Evolutionary conservation across 2,888 invertebrate genomes (phyloP), one percentile per base, ranked within the genome.

Genomic region (Leucozona laternaria): DNA sequence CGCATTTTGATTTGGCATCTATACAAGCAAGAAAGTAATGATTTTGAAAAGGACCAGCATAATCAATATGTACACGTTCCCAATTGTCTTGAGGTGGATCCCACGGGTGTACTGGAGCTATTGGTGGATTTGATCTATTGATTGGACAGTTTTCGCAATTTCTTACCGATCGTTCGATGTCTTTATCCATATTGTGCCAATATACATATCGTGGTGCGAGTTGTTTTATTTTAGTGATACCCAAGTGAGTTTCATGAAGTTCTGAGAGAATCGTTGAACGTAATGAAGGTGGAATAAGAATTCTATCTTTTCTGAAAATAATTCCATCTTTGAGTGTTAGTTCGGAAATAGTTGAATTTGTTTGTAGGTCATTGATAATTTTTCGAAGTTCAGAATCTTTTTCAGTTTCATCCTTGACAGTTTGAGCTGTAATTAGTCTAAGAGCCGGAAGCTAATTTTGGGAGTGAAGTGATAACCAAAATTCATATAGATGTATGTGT

Each of bases 141-240:
- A 50, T 4, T 28, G 55, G n/a, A 28, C 55, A 55, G 8, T 55
- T 28, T 55, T 53, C 48, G 66, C 90, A 90, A 3, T 60, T 53
- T 45, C 82, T 87, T n/a, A 89, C 88, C 6, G 80, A 68, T 4
- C 73, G 53, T 77, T 90, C 90, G n/a, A 90, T 90, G n/a, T 90
- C 89, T 4, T 87, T 79, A 73, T 91, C 89, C 17, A 91, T 85
- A 31, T 31, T 7, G 7, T 31, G 31, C 7, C 31, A 31, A 31
- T 31, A 31, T 1, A 31, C 31, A 10, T 55, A 55, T 3, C 28
- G 28, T 55, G 28, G 53, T 6, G 53, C 53, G 15, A 53, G 62
- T 17, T 89, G 88, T 87, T 90, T 90, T 88, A 90, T 90, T 66
- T 89, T 89, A n/a, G 88, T 88, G 7, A 90, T 88, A 10, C 90